phyloP scores from a whole-genome alignment of 2,797 vertebrate genomes.

The Iguana delicatissima region DNA sequence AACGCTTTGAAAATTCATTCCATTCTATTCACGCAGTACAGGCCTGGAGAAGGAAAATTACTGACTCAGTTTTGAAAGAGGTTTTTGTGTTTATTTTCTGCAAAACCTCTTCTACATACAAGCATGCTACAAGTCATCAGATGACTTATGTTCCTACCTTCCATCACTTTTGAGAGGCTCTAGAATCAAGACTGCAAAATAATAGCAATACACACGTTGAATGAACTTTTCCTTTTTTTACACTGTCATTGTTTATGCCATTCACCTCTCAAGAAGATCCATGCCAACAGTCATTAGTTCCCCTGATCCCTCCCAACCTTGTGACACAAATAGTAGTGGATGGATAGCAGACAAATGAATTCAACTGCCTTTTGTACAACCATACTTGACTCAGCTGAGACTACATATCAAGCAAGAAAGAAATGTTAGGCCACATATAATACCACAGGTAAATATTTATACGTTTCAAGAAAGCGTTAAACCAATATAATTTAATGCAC shows the following conservation, averaged over 20 bases:
- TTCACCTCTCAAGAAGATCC: constrained; percentile 26
- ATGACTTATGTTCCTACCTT: constrained; percentile 33
- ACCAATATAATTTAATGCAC: constrained; percentile 40
- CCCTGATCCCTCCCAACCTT: background rate
- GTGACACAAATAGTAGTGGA: background rate
- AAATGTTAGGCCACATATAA: background rate
- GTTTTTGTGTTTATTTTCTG: constrained; percentile 45
- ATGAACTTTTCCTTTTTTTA: constrained; percentile 14
- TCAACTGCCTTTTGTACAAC: background rate
- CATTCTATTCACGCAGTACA: constrained; percentile 66
- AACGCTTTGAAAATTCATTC: constrained; percentile 77
- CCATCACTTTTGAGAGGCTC: constrained; percentile 50
- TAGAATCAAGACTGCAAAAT: constrained; percentile 55
- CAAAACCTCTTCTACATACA: constrained; percentile 30
- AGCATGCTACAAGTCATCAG: constrained; percentile 40
- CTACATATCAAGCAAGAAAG: background rate
- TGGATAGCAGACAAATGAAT: constrained; percentile 10
- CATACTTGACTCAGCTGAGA: background rate
- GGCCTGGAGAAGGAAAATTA: constrained; percentile 63
- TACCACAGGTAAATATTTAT: background rate
- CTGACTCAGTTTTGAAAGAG: constrained; percentile 55
- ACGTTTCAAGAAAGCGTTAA: background rate
- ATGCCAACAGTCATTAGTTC: background rate
- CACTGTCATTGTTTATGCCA: constrained; percentile 27
- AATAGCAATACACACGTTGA: constrained; percentile 42